phyloP scores from a whole-genome alignment of 2,797 vertebrate species.

The Acanthurus lineatus region DNA sequence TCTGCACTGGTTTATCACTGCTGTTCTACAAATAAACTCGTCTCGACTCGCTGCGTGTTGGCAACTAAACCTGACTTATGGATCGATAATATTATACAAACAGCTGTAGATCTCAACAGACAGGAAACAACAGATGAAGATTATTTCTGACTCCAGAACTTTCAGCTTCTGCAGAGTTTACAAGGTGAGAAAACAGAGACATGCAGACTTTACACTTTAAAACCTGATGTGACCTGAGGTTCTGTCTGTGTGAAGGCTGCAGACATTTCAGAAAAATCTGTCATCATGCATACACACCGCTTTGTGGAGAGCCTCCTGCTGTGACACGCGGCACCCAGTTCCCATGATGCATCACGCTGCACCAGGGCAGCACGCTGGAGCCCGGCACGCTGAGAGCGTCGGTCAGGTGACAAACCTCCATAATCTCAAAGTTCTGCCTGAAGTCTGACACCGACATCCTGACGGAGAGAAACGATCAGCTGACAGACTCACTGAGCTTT shows the following conservation, averaged over 20 bases:
- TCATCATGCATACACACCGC: conserved; percentile 36
- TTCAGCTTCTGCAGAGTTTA: neutral
- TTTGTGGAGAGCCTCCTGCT: conserved; percentile 68
- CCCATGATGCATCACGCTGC: conserved; percentile 76
- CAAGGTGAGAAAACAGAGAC: neutral
- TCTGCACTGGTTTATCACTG: neutral
- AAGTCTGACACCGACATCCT: conserved; percentile 88
- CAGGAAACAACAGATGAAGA: neutral
- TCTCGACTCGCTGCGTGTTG: neutral
- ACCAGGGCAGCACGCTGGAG: conserved; percentile 69
- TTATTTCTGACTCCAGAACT: neutral
- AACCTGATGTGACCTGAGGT: neutral
- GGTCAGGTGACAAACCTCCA: conserved; percentile 86
- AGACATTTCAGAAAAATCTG: neutral
- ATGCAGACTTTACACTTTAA: neutral
- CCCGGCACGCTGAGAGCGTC: conserved; percentile 33
- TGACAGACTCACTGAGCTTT: too few species aligned
- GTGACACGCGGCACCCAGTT: conserved; percentile 74
- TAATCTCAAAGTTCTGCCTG: conserved; percentile 76
- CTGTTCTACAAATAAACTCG: neutral
- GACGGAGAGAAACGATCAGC: conserved; percentile 4
- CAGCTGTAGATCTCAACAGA: neutral
- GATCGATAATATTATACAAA: neutral
- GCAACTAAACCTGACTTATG: neutral
- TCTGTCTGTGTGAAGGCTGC: too few species aligned